Evolutionary conservation across 2,888 invertebrate genomes (phyloP), one percentile per base, ranked within the genome.

Genomic region (Antitype chi): DNA sequence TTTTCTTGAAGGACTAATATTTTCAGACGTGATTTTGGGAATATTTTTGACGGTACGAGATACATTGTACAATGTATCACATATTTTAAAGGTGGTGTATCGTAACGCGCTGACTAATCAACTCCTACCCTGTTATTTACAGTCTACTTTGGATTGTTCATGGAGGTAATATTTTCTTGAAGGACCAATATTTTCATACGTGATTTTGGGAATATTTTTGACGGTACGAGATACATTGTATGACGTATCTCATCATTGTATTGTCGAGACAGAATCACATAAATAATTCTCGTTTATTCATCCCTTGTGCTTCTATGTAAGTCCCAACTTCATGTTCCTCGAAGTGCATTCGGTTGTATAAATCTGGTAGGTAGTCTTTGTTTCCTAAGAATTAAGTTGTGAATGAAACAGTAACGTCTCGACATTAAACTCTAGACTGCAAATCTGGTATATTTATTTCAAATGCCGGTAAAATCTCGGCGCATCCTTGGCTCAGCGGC

Each of bases 381-480:
- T 84, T 82, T 80, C 78, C 81, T 85, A 76, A 85, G 85, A 86
- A 90, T 88, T 88, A 89, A 90, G 89, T 90, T 88, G 87, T 87
- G 87, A 90, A 90, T 90, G 91, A 92, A 92, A 93, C 91, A 90
- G 90, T 91, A 91, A 91, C 90, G 91, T 93, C 93, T 92, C 88
- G 84, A 87, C 91, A 87, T 89, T 89, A 91, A 91, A 92, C 92
- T 92, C 92, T 72, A 89, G 91, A 89, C 91, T 90, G 92, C 93
- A 94, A 94, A 94, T 95, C 94, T 94, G 86, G 92, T 91, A 94
- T 94, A 94, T 95, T 95, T 95, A 95, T 95, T 93, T 93, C 90
- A 90, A 92, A 93, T 90, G 92, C 91, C 91, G 91, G 93, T 92
- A 92, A 93, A 95, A 95, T 94, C 94, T 94, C 91, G 81, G 89